A percentile compares a stretch with the other conserved stretches of the same genome.
phyloP scores from a whole-genome alignment of 2,888 invertebrate species.

The Eudasyphora cyanicolor region DNA sequence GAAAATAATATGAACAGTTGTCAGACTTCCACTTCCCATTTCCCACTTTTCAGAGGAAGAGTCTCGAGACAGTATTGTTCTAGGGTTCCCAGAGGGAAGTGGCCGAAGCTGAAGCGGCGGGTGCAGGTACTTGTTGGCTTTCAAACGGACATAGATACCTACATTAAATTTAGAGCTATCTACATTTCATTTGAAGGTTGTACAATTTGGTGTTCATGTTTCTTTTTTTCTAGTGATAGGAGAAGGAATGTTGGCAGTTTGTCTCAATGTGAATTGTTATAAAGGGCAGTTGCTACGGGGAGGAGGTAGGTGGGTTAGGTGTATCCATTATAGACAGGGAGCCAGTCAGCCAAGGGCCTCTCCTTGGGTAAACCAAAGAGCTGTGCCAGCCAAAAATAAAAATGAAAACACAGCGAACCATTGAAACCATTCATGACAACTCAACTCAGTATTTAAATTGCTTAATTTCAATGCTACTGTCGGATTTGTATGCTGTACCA shows the following conservation, averaged over 20 bases:
- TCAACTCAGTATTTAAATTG: conserved; percentile 59
- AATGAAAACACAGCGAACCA: conserved; percentile 5
- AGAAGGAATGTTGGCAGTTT: neutral
- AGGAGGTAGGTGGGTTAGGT: neutral
- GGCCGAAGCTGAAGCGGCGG: no score
- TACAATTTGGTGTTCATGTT: conserved; percentile 3
- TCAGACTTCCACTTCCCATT: neutral
- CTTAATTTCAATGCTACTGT: conserved; percentile 49
- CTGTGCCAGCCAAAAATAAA: neutral
- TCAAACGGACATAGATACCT: neutral
- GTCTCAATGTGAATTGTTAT: neutral
- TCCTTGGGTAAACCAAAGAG: neutral
- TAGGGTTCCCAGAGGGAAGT: no score
- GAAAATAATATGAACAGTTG: neutral
- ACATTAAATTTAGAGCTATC: conserved; percentile 8
- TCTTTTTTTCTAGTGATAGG: neutral
- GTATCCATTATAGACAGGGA: neutral
- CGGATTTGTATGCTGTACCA: neutral
- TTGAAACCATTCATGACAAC: conserved; percentile 52
- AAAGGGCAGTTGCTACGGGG: no score
- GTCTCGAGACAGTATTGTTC: no score
- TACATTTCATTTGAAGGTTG: conserved; percentile 15
- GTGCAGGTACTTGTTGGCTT: neutral
- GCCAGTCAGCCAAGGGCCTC: neutral
- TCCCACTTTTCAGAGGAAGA: no score